Conservation (phyloP, 2,797 vertebrate species). For the Oreortyx pictus region DNA sequence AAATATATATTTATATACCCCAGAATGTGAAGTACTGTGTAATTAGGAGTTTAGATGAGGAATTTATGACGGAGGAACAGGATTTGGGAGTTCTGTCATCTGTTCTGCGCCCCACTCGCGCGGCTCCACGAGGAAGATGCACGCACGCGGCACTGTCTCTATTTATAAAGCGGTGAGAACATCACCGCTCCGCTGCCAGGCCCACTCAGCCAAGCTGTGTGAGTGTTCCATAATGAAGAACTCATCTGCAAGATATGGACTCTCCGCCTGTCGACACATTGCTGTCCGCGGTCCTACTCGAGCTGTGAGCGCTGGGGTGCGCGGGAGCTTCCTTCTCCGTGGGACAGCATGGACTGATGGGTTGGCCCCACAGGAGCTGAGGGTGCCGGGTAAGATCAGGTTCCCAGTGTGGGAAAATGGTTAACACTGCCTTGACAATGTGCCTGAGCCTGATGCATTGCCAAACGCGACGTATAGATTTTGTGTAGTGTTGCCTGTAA, state of each 20-base stretch:
- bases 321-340: not conserved
- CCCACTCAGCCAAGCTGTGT: constrained; percentile 63
- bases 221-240: not conserved
- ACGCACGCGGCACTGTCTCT: not conserved
- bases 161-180: constrained; percentile 32
- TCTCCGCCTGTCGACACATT: not conserved
- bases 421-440: not conserved
- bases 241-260: not conserved
- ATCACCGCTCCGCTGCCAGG: not conserved
- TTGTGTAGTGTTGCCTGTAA: constrained; percentile 48
- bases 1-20: constrained; percentile 55
- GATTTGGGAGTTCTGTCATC: constrained; percentile 49
- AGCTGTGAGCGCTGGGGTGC: accelerated
- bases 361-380: constrained; percentile 6
- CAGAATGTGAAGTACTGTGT: constrained; percentile 48
- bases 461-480: constrained; percentile 43
- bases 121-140: not conserved
- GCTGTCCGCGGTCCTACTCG: accelerated
- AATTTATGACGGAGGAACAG: not conserved
- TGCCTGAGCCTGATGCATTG: constrained; percentile 9
- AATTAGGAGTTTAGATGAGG: constrained; percentile 61
- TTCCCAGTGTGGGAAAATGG: not conserved
- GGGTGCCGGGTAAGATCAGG: not conserved
- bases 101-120: not conserved
- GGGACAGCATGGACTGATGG: not conserved